A percentile compares a stretch with the other conserved stretches of the same genome.
phyloP scores from a whole-genome alignment of 2,888 invertebrate species.

The Theretra japonica region DNA sequence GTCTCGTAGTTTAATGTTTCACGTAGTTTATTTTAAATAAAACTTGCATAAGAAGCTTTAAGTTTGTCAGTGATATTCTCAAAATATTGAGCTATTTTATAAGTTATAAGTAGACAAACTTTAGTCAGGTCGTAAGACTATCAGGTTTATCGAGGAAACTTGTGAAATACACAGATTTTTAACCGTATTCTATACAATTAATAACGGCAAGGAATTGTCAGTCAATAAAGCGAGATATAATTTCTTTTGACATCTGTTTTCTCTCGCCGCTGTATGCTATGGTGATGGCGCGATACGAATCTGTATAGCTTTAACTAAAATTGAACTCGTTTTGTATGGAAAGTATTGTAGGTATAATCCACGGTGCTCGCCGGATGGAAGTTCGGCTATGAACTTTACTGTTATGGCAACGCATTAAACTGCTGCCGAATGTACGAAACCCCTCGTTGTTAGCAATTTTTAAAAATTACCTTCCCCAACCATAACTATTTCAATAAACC shows the following conservation, averaged over 20 bases:
- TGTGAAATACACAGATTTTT: not conserved
- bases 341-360: slow-evolving; percentile 68
- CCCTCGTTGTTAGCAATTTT: slow-evolving; percentile 75
- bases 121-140: too few species aligned
- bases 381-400: slow-evolving; percentile 81
- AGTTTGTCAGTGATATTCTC: too few species aligned
- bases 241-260: slow-evolving; percentile 46
- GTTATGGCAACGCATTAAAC: slow-evolving; percentile 78
- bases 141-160: not conserved
- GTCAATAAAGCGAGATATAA: slow-evolving; percentile 39
- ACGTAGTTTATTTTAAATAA: too few species aligned
- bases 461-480: slow-evolving; percentile 73
- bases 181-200: not conserved
- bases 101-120: too few species aligned
- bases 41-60: too few species aligned
- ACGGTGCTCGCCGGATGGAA: slow-evolving; percentile 70
- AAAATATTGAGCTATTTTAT: too few species aligned
- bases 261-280: not conserved
- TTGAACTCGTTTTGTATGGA: slow-evolving; percentile 73
- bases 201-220: not conserved
- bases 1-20: too few species aligned
- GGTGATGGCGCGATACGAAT: slow-evolving; percentile 61
- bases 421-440: slow-evolving; percentile 71
- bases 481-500: slow-evolving; percentile 81
- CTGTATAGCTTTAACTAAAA: slow-evolving; percentile 70